These are phyloP conservation scores for Isichthys henryi DNA, from an alignment of 2,113 vertebrate genomes.

Conservation along the genomic window DNA sequence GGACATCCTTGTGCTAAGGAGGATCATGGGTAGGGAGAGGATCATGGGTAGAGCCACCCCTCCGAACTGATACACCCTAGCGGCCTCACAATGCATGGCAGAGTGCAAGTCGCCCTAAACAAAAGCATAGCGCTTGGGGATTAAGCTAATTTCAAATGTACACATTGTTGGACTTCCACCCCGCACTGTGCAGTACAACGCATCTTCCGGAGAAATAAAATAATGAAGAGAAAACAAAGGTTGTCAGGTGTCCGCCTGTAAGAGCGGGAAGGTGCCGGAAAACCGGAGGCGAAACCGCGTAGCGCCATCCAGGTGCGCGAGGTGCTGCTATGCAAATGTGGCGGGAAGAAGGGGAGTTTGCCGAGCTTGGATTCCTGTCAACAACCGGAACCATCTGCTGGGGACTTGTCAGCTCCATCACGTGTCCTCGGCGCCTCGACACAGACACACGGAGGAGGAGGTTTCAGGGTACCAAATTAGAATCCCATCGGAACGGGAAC, in stretches of 20 bases:
- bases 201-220: neutral
- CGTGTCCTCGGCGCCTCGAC: constrained; percentile 12
- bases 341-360: neutral
- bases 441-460: neutral
- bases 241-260: constrained; percentile 12
- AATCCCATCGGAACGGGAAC: constrained; percentile 13
- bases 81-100: neutral
- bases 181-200: neutral
- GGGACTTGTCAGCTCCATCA: constrained; percentile 37
- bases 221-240: neutral
- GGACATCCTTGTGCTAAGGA: neutral
- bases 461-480: constrained; percentile 13
- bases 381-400: constrained; percentile 37
- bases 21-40: neutral
- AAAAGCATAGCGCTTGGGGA: neutral
- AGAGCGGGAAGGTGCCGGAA: neutral
- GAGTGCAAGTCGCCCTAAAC: neutral
- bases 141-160: neutral
- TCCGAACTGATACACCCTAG: neutral
- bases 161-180: neutral
- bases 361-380: constrained; percentile 17
- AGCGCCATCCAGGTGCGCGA: neutral
- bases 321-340: neutral
- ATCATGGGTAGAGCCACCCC: neutral
- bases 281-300: neutral